Percentiles rank a stretch among this genome's conserved stretches.
Evolutionary conservation across 2,888 invertebrate species (phyloP).

Genomic region (Melolontha melolontha): DNA sequence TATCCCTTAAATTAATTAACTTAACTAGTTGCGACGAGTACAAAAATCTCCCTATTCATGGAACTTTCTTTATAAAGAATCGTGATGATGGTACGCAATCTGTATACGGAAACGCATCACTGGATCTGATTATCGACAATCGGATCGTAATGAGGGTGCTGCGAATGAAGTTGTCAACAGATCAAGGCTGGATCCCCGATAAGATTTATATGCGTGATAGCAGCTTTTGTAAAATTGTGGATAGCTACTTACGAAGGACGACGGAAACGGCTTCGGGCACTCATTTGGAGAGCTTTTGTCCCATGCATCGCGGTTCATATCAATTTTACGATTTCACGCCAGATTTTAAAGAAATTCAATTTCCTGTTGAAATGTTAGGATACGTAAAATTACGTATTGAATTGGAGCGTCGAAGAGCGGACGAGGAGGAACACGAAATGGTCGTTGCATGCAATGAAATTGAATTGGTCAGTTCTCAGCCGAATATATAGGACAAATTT

Average conservation of each 20-base stretch:
- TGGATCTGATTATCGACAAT: constrained; percentile 44
- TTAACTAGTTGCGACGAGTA: constrained; percentile 1
- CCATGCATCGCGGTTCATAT: constrained; percentile 41
- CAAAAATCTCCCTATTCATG: constrained; percentile 14
- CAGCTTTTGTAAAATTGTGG: constrained; percentile 42
- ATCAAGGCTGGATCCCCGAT: constrained; percentile 40
- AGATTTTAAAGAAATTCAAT: constrained; percentile 43
- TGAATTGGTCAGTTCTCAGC: constrained; percentile 30
- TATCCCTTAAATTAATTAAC: constrained; percentile 15
- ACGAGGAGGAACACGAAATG: constrained; percentile 21
- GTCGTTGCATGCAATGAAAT: constrained; percentile 37
- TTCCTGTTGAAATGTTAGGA: constrained; percentile 45
- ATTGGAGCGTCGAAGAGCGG: constrained; percentile 27
- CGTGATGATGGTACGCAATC: constrained; percentile 35
- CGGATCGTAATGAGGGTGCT: constrained; percentile 43
- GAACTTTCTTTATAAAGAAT: constrained; percentile 2
- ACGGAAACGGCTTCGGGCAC: constrained; percentile 20
- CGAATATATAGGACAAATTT: constrained; percentile 22
- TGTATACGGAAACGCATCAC: constrained; percentile 46
- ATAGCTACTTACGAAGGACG: constrained; percentile 43
- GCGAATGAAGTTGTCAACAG: constrained; percentile 39
- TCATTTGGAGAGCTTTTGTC: constrained; percentile 42
- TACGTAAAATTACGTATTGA: constrained; percentile 43
- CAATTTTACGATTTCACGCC: constrained; percentile 43
- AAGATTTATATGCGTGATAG: constrained; percentile 45